Evolutionary conservation across 37 sponge, comb jelly and placozoan species (phyloP), one percentile per base, ranked within the genome.

Genomic region (Chondrosia reniformis): DNA sequence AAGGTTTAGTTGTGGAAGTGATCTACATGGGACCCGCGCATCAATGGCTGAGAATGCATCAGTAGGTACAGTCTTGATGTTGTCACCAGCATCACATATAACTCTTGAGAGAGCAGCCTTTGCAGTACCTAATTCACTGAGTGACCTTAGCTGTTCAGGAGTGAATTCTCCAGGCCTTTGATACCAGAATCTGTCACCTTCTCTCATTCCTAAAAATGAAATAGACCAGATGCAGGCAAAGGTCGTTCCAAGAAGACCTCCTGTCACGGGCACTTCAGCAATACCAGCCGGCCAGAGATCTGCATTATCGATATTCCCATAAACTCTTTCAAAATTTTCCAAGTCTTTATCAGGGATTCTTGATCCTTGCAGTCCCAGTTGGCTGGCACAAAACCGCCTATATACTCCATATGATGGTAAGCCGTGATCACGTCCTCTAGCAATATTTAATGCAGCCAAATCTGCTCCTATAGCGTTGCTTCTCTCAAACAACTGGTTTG

Each of bases 71-170:
- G 4, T 21, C 0, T 17, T 6, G 25, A 93, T 88, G 36, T 67
- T n/a, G 36, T 82, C 83, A 34, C 85, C 41, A 63, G 88, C 93
- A 74, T 91, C 89, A 74, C 97, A 97, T 25, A 93, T 80, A 6
- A 97, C 87, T 33, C 77, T 55, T 15, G 92, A 83, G 4, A 97
- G 69, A 15, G 86, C 44, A 10, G 74, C 71, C 43, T 42, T 63
- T n/a, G n/a, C n/a, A 13, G 61, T 59, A 13, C 17, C 61, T 19
- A 7, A 30, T 19, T 59, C 61, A 31, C 22, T 31, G 31, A 97
- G 88, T 31, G 80, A 64, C 9, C 27, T 2, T 1, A 84, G 71
- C 62, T 97, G 94, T 24, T 19, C 76, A 21, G 46, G 24, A 25
- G 89, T 91, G 79, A 97, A 97, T 12, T 87, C 88, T 10, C 88